These are phyloP conservation scores for Rissa tridactyla DNA, from an alignment of 2,113 vertebrate species.

Conservation along the genomic window DNA sequence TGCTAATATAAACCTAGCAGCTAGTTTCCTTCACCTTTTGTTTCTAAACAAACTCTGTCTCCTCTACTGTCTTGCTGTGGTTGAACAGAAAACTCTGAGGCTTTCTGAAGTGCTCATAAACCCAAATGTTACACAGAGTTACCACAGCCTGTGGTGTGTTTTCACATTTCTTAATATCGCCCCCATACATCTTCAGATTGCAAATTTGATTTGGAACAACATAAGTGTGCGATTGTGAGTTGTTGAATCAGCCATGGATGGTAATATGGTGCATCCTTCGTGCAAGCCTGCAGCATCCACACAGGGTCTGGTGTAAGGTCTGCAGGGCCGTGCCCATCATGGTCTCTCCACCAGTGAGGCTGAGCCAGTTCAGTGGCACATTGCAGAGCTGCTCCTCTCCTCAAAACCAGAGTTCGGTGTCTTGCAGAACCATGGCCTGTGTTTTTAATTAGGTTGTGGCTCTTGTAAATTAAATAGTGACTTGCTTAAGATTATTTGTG, in stretches of 20 bases:
- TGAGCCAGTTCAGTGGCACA: not conserved
- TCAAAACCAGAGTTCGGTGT: rapidly evolving
- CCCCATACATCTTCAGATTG: not conserved
- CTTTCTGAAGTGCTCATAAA: not conserved
- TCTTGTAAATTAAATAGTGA: not conserved
- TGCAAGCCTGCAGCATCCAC: not conserved
- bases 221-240: rapidly evolving
- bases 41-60: not conserved
- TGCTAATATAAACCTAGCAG: not conserved
- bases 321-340: rapidly evolving
- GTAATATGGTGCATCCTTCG: rapidly evolving
- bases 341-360: not conserved
- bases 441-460: not conserved
- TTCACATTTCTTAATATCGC: not conserved
- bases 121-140: not conserved
- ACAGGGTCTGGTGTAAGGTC: not conserved
- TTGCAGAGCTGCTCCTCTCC: not conserved
- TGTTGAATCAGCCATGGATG: not conserved
- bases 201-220: not conserved
- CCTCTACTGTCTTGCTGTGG: not conserved
- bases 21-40: not conserved
- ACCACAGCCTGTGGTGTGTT: not conserved
- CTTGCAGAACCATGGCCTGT: not conserved
- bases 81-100: not conserved
- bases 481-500: not conserved